A percentile compares a stretch with the other conserved stretches of the same genome.
These are phyloP conservation scores for Xanthorhoe spadicearia DNA, from an alignment of 2,888 invertebrate species.

Conservation along the genomic window DNA sequence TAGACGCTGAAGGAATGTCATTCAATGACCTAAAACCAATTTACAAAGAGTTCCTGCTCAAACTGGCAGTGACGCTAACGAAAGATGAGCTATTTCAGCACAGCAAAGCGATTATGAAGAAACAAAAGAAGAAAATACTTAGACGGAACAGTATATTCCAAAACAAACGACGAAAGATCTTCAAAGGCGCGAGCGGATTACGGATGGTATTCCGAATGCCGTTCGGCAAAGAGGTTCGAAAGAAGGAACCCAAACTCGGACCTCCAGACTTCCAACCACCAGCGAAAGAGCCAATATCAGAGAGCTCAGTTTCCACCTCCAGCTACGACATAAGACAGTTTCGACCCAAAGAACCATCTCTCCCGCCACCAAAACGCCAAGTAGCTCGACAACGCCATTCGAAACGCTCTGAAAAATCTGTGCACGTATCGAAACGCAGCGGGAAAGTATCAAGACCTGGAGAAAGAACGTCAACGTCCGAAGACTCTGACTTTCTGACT, in stretches of 20 bases:
- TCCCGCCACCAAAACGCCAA: conserved; percentile 74
- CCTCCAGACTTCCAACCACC: conserved; percentile 58
- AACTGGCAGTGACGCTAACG: conserved; percentile 94
- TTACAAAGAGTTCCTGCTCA: conserved; percentile 94
- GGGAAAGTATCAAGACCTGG: conserved; percentile 81
- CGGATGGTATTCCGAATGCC: conserved; percentile 87
- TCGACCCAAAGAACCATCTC: conserved; percentile 81
- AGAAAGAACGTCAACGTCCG: conserved; percentile 86
- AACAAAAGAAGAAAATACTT: conserved; percentile 89
- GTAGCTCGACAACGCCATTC: conserved; percentile 72
- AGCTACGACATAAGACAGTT: conserved; percentile 87
- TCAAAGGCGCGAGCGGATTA: conserved; percentile 85
- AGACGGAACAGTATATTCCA: conserved; percentile 83
- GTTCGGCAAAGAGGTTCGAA: conserved; percentile 75
- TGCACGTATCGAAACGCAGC: conserved; percentile 72
- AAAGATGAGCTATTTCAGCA: conserved; percentile 96
- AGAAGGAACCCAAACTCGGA: conserved; percentile 63
- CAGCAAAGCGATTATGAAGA: conserved; percentile 94
- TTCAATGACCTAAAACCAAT: conserved; percentile 96
- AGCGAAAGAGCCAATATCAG: conserved; percentile 74
- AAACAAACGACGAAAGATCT: conserved; percentile 85
- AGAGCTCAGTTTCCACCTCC: conserved; percentile 86
- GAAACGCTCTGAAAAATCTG: conserved; percentile 72
- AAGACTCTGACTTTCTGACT: conserved; percentile 85
- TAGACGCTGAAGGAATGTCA: conserved; percentile 96